These are phyloP conservation scores for Tigriopus californicus DNA, from an alignment of 2,888 invertebrate species.

Conservation along the genomic window DNA sequence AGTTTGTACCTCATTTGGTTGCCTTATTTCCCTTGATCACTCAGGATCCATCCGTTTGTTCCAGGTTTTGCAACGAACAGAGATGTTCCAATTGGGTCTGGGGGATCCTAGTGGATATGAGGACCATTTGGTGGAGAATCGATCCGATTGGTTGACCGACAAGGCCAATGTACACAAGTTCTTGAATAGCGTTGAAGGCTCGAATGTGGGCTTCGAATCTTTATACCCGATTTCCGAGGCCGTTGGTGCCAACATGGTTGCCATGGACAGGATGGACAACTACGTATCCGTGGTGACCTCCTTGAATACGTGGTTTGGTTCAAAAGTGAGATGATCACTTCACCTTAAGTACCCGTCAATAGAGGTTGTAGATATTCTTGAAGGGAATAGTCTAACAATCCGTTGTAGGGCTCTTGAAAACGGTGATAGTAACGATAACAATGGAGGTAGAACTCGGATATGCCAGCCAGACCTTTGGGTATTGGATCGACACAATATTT, in stretches of 20 bases:
- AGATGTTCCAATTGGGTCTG: not conserved
- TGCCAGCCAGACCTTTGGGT: too few relatives aligned
- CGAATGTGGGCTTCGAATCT: not conserved
- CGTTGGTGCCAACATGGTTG: slow-evolving; percentile 38
- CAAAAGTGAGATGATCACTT: slow-evolving; percentile 26
- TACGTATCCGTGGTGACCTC: slow-evolving; percentile 49
- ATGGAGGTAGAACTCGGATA: too few relatives aligned
- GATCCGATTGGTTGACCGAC: not conserved
- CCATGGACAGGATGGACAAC: slow-evolving; percentile 42
- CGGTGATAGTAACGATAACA: too few relatives aligned
- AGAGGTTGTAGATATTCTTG: too few relatives aligned
- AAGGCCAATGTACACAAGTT: not conserved
- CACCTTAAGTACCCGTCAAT: too few relatives aligned
- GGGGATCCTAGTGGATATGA: not conserved
- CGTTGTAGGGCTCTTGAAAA: too few relatives aligned
- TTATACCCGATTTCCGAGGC: slow-evolving; percentile 14
- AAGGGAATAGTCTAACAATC: too few relatives aligned
- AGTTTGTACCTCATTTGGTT: too few relatives aligned
- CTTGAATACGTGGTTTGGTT: slow-evolving; percentile 35
- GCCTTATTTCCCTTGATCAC: too few relatives aligned
- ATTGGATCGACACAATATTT: too few relatives aligned
- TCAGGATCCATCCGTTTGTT: too few relatives aligned
- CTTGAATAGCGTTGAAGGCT: not conserved
- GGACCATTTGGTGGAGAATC: not conserved
- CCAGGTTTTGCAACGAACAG: not conserved